Base-by-base conservation (phyloP, 2,113 vertebrate species). In the Gasterosteus nipponicus region DNA sequence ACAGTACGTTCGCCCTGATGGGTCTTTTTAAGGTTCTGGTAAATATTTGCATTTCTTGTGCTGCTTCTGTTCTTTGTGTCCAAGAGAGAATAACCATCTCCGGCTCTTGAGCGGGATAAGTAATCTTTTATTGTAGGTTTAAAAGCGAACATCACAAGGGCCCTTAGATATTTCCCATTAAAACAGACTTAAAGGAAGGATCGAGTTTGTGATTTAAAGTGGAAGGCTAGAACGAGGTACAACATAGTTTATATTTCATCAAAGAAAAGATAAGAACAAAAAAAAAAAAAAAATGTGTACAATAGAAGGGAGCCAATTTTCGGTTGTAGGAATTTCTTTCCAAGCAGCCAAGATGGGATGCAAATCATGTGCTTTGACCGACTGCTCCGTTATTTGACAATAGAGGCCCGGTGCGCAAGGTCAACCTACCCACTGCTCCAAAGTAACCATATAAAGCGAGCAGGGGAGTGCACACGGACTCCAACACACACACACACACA, bases 381-480 rank as follows among this genome's bases (percentile, higher is more conserved):
- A 75, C 46, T 69, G 83, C 85, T 72, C 74, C 18, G 14, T 73
- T 79, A 74, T 54, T 69, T 85, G 65, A 89, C 82, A 77, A 88
- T 85, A 80, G 73, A 89, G 79, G 64, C 59, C 14, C 71, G 42
- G 70, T 89, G 87, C 77, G 49, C 81, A 89, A 84, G 88, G 89
- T 89, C 89, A 88, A 62, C 67, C 80, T 82, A 76, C 71, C 69
- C 72, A 78, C 54, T 51, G 73, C 72, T 90, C 39, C 68, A 77
- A 86, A 86, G 87, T 75, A 86, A 84, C 91, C 93, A 93, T 93
- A 94, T 92, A 93, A 94, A 94, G 92, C 67, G 81, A 87, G 73
- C 56, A 61, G 68, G n/a, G 64, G 18, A 18, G 46, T 19, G 46
- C 18, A 69, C 67, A 57, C 29, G 58, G 29, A 44, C 65, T 53